These are phyloP conservation scores for Lagenorhynchus albirostris DNA, from an alignment of 2,113 vertebrate genomes.

Conservation along the genomic window DNA sequence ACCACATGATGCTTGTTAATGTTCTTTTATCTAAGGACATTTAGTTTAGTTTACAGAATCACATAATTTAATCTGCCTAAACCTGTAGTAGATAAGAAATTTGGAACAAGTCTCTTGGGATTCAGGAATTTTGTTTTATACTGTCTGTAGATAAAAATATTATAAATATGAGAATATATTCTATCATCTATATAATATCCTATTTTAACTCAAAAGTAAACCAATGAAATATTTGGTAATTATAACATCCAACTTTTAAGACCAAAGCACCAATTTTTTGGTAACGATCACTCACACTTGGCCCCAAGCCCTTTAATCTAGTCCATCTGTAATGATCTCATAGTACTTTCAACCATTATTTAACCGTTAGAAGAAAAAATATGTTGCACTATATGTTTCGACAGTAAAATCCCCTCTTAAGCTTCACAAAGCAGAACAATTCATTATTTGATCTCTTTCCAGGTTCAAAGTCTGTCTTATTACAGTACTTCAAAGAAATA, in stretches of 20 bases:
- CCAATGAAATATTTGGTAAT: constrained; percentile 79
- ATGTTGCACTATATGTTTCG: constrained; percentile 94
- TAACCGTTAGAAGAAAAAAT: constrained; percentile 90
- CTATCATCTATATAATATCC: constrained; percentile 53
- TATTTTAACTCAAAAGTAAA: constrained; percentile 73
- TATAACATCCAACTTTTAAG: constrained; percentile 74
- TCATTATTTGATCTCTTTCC: constrained; percentile 99
- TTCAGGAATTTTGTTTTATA: constrained; percentile 55
- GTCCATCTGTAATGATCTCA: constrained; percentile 91
- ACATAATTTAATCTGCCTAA: constrained; percentile 48
- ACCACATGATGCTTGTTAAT: constrained; percentile 50
- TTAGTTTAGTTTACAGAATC: constrained; percentile 44
- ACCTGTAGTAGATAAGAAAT: constrained; percentile 26
- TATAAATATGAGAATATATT: constrained; percentile 62
- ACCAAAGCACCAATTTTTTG: constrained; percentile 79
- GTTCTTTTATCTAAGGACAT: constrained; percentile 14
- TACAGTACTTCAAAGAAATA: constrained; percentile 98
- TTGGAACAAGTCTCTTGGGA: constrained; percentile 63
- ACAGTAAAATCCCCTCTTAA: constrained; percentile 97
- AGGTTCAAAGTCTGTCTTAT: constrained; percentile 98
- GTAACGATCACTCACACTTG: constrained; percentile 82
- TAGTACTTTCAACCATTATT: constrained; percentile 89
- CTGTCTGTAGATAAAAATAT: constrained; percentile 51
- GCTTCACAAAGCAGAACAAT: constrained; percentile 96
- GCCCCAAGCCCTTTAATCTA: constrained; percentile 86